Conservation (phyloP, 2,113 vertebrate genomes). For the Aegotheles bennettii region DNA sequence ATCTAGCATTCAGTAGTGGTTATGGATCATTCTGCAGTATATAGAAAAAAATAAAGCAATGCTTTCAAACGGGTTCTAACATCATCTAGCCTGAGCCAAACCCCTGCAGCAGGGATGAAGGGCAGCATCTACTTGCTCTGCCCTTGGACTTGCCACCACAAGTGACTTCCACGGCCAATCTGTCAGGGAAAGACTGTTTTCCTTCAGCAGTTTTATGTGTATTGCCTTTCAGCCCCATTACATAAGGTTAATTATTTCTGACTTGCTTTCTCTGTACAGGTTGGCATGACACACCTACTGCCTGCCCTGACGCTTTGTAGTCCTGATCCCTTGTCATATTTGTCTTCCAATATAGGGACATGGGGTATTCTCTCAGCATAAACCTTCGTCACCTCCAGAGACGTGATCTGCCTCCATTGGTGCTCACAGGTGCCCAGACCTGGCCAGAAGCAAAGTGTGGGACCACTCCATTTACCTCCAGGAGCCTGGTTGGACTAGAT, state of each 20-base stretch:
- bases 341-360: not conserved
- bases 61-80: not conserved
- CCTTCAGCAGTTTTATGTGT: not conserved
- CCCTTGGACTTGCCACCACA: not conserved
- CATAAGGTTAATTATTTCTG: not conserved
- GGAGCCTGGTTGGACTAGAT: not conserved
- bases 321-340: not conserved
- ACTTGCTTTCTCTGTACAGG: not conserved
- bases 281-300: not conserved
- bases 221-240: not conserved
- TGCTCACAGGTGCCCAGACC: not conserved
- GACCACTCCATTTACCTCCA: not conserved
- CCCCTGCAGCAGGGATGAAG: not conserved
- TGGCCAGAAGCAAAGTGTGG: not conserved
- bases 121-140: not conserved
- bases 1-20: no score
- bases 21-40: not conserved
- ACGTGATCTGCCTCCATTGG: not conserved
- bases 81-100: not conserved
- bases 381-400: not conserved
- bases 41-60: not conserved
- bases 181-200: not conserved
- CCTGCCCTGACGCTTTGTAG: not conserved
- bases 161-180: not conserved
- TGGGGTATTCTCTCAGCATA: fast-evolving